Conservation (phyloP, 1,140 invertebrate genomes). For the Brachionus rotundiformis region DNA sequence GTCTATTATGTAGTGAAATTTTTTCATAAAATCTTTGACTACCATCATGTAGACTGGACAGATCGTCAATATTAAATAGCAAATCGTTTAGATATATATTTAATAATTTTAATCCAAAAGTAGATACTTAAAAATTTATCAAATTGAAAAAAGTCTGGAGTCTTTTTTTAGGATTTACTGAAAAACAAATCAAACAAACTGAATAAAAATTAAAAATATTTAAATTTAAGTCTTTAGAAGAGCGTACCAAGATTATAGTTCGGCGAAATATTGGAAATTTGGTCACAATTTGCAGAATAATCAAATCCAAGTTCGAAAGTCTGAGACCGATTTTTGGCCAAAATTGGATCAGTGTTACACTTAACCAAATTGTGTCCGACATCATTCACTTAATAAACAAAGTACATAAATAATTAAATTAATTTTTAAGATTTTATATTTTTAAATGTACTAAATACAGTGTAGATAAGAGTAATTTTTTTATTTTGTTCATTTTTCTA, state of each 20-base stretch:
- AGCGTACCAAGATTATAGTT: slow-evolving; percentile 35
- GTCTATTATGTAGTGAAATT: too few relatives aligned
- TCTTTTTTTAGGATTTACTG: too few relatives aligned
- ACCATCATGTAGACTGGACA: too few relatives aligned
- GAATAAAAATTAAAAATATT: not conserved
- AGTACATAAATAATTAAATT: slow-evolving; percentile 42
- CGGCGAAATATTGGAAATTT: slow-evolving; percentile 45
- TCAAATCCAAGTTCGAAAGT: not conserved
- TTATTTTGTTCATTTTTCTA: not conserved
- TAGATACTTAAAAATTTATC: too few relatives aligned
- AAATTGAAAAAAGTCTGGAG: too few relatives aligned
- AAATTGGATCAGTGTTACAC: not conserved
- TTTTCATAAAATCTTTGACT: too few relatives aligned
- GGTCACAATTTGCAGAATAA: not conserved
- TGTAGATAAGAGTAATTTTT: not conserved
- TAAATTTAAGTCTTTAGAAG: slow-evolving; percentile 26
- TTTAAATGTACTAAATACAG: not conserved
- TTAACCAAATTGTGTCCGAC: not conserved
- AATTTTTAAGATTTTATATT: not conserved
- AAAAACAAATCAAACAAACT: too few relatives aligned
- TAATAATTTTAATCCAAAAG: too few relatives aligned
- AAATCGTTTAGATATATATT: too few relatives aligned
- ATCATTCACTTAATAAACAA: slow-evolving; percentile 39
- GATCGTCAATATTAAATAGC: too few relatives aligned
- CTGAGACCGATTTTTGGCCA: not conserved